These are phyloP conservation scores for Sisor rabdophorus DNA, from an alignment of 2,113 vertebrate species.

Conservation along the genomic window DNA sequence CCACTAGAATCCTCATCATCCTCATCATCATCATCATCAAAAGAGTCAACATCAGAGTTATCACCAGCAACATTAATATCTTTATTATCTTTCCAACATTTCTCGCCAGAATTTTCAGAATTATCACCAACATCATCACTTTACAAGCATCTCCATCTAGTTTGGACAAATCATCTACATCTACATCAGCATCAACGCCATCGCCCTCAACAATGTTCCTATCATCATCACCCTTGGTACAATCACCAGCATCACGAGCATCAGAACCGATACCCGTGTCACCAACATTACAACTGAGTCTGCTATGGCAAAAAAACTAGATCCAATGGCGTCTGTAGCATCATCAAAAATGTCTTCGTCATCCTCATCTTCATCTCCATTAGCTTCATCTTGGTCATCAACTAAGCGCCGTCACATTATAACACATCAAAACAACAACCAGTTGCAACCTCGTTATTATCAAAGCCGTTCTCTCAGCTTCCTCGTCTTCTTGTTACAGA, in stretches of 20 bases:
- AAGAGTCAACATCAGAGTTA: too few relatives aligned
- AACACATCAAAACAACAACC: conserved; percentile 21
- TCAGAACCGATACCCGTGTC: conserved; percentile 7
- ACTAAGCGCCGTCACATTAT: background rate
- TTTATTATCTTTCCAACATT: background rate
- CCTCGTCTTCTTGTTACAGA: conserved; percentile 63
- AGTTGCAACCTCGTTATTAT: too few relatives aligned
- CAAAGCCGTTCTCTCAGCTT: conserved; percentile 36
- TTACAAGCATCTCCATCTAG: background rate
- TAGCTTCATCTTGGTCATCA: background rate
- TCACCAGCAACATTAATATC: background rate
- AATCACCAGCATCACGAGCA: background rate
- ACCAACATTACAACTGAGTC: background rate
- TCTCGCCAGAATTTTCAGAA: background rate
- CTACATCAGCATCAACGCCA: conserved; percentile 1
- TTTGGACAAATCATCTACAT: background rate
- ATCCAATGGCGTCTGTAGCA: conserved; percentile 10
- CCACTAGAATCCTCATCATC: background rate
- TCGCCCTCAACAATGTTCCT: background rate
- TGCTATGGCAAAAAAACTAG: background rate
- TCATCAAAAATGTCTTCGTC: background rate
- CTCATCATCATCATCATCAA: too few relatives aligned
- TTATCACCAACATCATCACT: background rate
- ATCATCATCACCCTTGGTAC: background rate
- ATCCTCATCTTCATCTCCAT: background rate